A percentile compares a stretch with the other conserved stretches of the same genome.
Conservation (phyloP, 2,888 invertebrate species). For the Lymantria dispar region DNA sequence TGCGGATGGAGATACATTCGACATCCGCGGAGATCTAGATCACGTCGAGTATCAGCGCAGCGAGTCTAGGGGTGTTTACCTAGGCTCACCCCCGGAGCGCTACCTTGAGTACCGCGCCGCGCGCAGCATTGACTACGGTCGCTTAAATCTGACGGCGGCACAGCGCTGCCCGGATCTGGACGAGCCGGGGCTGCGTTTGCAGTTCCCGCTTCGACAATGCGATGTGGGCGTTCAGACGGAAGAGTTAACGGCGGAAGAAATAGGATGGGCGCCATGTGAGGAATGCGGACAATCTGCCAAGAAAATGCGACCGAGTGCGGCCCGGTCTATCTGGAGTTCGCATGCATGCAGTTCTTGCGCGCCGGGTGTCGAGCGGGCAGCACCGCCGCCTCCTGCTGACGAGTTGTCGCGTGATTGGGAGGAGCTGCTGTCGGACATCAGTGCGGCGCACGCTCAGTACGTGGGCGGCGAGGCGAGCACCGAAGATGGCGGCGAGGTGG, state of each 20-base stretch:
- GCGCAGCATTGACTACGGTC: slow-evolving; percentile 64
- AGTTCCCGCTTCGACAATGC: slow-evolving; percentile 82
- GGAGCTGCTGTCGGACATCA: slow-evolving; percentile 83
- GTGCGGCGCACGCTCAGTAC: slow-evolving; percentile 78
- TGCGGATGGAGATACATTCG: slow-evolving; percentile 89
- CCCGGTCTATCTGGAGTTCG: slow-evolving; percentile 36
- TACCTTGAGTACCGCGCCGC: slow-evolving; percentile 78
- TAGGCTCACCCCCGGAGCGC: slow-evolving; percentile 76
- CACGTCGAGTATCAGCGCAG: slow-evolving; percentile 85
- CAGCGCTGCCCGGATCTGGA: slow-evolving; percentile 63
- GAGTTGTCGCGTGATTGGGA: slow-evolving; percentile 84
- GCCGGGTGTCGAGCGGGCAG: slow-evolving; percentile 16
- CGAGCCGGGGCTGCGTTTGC: slow-evolving; percentile 81
- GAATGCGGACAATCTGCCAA: slow-evolving; percentile 64
- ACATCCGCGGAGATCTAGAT: slow-evolving; percentile 85
- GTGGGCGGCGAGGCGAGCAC: slow-evolving; percentile 35
- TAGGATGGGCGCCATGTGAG: slow-evolving; percentile 45
- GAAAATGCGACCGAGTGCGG: slow-evolving; percentile 63
- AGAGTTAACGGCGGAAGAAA: slow-evolving; percentile 14
- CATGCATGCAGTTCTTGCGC: slow-evolving; percentile 55
- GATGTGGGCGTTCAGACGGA: slow-evolving; percentile 66
- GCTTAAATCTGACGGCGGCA: slow-evolving; percentile 58
- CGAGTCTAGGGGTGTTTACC: slow-evolving; percentile 83
- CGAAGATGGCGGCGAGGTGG: slow-evolving; percentile 18
- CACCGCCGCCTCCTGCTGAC: slow-evolving; percentile 42